Base-by-base conservation (phyloP, 2,888 invertebrate species). In the Drosophila anomalata region DNA sequence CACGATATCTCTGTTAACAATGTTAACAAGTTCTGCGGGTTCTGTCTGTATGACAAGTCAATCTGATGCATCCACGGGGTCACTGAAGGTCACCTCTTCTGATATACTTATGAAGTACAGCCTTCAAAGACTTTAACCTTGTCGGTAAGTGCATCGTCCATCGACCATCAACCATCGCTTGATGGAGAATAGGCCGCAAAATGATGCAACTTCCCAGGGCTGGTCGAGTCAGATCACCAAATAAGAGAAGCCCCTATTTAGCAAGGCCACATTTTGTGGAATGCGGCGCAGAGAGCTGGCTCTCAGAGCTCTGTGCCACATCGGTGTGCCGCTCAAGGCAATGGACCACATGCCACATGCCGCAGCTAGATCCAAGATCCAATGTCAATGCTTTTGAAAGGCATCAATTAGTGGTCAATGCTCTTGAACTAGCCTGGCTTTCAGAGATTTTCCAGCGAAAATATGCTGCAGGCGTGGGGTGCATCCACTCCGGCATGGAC, bases 361-460 rank as follows among this genome's bases (percentile, higher is more conserved):
- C 67, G 60, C 60, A 70, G 56, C 56, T 67, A 42, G 41, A 42
- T 42, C 41, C 44, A 20, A 69, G 73, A 77, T 76, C 57, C 78
- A 78, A 79, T 82, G 80, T 79, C 80, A 81, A 75, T 66, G 78
- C 61, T 65, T 59, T 76, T 76, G 62, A 70, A 58, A 68, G 81
- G 69, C 77, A 71, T 77, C 80, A 77, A 83, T 81, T 81, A 81
- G 67, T 84, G 82, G 81, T 78, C 81, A 84, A 78, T 84, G 81
- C 79, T 70, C 83, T 54, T 50, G 7, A 81, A 79, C 83, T 78
- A 79, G 83, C 73, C 11, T 42, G 41, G 41, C 36, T 36, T 42
- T 78, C 77, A 76, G 36, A 66, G 58, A 68, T 62, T 83, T 82
- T 82, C 82, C 81, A 81, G 67, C 65, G 84, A 82, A 82, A 83